Conservation (phyloP, 1,140 invertebrate species). For the Drosophila bipectinata region DNA sequence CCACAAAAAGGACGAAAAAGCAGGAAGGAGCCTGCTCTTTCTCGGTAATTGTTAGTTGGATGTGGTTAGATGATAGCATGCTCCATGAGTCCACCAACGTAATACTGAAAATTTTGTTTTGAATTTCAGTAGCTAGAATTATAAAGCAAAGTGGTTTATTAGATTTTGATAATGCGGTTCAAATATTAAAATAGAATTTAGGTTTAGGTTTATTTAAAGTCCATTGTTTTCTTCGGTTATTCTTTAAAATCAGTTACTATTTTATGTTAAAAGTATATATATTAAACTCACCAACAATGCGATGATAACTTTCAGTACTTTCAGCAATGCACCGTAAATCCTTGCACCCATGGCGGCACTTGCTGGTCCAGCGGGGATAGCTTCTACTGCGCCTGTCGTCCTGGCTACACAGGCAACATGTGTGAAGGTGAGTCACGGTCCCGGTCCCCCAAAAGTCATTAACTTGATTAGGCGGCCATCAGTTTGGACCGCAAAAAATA, state of each 20-base stretch:
- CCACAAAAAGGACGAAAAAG: slow-evolving; percentile 3
- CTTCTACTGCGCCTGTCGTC: slow-evolving; percentile 90
- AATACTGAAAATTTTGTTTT: slow-evolving; percentile 3
- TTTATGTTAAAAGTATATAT: background rate
- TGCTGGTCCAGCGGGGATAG: slow-evolving; percentile 91
- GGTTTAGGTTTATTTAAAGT: too few species aligned
- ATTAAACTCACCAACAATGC: slow-evolving; percentile 25
- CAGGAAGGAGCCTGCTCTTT: background rate
- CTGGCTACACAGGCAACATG: slow-evolving; percentile 90
- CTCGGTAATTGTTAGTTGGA: slow-evolving; percentile 42
- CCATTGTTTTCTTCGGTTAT: too few species aligned
- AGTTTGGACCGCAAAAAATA: slow-evolving; percentile 14
- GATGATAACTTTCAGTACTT: slow-evolving; percentile 69
- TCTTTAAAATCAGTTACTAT: background rate
- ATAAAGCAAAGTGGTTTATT: background rate
- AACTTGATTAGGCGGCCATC: slow-evolving; percentile 40
- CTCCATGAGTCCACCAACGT: background rate
- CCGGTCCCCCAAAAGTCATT: slow-evolving; percentile 38
- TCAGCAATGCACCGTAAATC: slow-evolving; percentile 90
- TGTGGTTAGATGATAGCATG: slow-evolving; percentile 21
- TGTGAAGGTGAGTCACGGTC: slow-evolving; percentile 87
- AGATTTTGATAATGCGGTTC: background rate
- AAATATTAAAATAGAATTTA: too few species aligned
- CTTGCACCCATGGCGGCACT: slow-evolving; percentile 90
- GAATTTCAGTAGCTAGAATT: slow-evolving; percentile 1